Evolutionary conservation across 2,888 invertebrate genomes (phyloP).

Genomic region (Ophion obscuratus): DNA sequence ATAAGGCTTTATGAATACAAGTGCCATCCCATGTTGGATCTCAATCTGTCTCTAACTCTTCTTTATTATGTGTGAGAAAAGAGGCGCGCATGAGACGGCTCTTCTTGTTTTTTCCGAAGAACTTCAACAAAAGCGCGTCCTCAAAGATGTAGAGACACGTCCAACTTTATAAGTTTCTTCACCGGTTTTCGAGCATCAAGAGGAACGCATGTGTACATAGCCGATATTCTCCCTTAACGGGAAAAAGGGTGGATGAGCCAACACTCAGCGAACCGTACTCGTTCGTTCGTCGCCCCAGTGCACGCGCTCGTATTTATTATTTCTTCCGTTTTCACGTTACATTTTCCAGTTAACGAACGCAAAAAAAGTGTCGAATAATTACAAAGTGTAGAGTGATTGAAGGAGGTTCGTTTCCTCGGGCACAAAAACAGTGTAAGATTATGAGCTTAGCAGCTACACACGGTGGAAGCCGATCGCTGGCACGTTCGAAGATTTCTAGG

Average conservation of each 20-base stretch:
- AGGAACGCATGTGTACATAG: constrained; percentile 23
- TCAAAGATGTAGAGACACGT: constrained; percentile 36
- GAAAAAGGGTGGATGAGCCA: constrained; percentile 38
- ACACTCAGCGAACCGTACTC: constrained; percentile 33
- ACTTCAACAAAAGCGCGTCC: constrained; percentile 41
- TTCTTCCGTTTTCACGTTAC: constrained; percentile 15
- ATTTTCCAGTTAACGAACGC: neutral
- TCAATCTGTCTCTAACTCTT: constrained; percentile 3
- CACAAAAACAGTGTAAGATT: constrained; percentile 48
- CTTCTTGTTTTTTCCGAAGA: constrained; percentile 34
- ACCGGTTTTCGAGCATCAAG: constrained; percentile 11
- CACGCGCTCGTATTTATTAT: constrained; percentile 55
- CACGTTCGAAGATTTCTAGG: constrained; percentile 50
- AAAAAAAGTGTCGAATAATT: constrained; percentile 58
- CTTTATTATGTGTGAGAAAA: constrained; percentile 40
- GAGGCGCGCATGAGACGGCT: neutral
- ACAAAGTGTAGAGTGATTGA: constrained; percentile 67
- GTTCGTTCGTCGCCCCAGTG: constrained; percentile 3
- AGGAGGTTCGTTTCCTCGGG: constrained; percentile 56
- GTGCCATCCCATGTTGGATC: constrained; percentile 11
- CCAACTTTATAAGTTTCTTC: constrained; percentile 6
- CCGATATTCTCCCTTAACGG: constrained; percentile 23
- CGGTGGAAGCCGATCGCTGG: constrained; percentile 27
- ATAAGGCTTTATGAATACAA: constrained; percentile 68
- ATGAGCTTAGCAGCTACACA: constrained; percentile 51